Conservation (phyloP, 2,888 invertebrate species). For the Selenia dentaria region DNA sequence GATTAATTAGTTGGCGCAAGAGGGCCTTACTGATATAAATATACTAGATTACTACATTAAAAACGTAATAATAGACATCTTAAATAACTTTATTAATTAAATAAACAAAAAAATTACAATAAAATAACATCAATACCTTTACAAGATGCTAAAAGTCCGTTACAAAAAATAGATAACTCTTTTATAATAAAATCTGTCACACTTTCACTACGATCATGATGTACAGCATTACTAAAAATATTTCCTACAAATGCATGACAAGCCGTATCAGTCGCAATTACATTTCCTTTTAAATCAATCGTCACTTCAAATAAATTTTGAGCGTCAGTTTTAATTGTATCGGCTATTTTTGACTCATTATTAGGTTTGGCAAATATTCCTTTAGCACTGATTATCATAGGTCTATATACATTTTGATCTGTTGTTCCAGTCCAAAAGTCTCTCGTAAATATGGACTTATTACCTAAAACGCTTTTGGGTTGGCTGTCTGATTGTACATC, state of each 20-base stretch:
- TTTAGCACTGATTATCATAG: constrained; percentile 43
- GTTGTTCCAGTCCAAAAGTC: constrained; percentile 16
- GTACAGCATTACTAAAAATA: constrained; percentile 60
- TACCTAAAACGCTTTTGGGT: constrained; percentile 18
- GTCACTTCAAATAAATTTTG: constrained; percentile 44
- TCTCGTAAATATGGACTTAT: constrained; percentile 14
- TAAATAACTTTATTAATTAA: constrained; percentile 23
- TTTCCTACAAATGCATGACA: constrained; percentile 76
- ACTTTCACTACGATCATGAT: constrained; percentile 52
- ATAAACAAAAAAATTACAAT: constrained; percentile 43
- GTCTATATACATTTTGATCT: constrained; percentile 33
- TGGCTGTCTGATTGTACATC: constrained; percentile 3
- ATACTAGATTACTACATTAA: too few relatives aligned
- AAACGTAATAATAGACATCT: too few relatives aligned
- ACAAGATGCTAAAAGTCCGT: constrained; percentile 70
- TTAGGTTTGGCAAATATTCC: constrained; percentile 34
- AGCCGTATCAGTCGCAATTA: constrained; percentile 62
- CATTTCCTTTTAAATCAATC: constrained; percentile 71
- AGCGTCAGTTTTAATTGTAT: constrained; percentile 25
- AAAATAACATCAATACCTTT: constrained; percentile 71
- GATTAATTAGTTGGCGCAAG: too few relatives aligned
- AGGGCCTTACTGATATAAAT: too few relatives aligned
- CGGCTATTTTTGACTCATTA: not conserved
- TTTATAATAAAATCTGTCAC: constrained; percentile 66
- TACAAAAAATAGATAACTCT: constrained; percentile 72